Conservation (phyloP, 2,888 invertebrate species). For the Nudaria mundana region DNA sequence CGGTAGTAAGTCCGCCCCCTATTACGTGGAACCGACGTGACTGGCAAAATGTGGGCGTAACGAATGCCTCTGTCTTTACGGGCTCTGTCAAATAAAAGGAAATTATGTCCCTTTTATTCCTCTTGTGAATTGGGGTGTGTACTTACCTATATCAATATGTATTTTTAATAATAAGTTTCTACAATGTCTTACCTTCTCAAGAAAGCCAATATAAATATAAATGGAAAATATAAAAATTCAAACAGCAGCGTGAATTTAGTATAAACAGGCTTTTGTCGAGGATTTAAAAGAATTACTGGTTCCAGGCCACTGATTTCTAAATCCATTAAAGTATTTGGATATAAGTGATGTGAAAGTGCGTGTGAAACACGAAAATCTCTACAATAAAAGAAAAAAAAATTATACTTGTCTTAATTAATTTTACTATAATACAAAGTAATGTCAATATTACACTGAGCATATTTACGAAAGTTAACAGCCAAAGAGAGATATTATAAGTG, state of each 20-base stretch:
- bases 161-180: too few species aligned
- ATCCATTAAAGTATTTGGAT: slow-evolving; percentile 89
- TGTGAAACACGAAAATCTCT: slow-evolving; percentile 90
- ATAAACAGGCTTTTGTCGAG: slow-evolving; percentile 71
- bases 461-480: too few species aligned
- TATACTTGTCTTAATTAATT: not conserved
- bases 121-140: too few species aligned
- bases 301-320: slow-evolving; percentile 86
- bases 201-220: slow-evolving; percentile 57
- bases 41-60: too few species aligned
- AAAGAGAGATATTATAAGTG: too few species aligned
- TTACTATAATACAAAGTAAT: not conserved
- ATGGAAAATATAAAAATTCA: slow-evolving; percentile 59
- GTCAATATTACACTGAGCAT: not conserved
- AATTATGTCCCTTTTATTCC: too few species aligned
- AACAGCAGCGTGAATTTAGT: slow-evolving; percentile 75
- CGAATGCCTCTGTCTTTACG: too few species aligned
- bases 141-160: too few species aligned
- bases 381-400: slow-evolving; percentile 31
- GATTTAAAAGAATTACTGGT: slow-evolving; percentile 85
- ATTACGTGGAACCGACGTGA: too few species aligned
- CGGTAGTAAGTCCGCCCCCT: too few species aligned
- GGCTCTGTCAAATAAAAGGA: too few species aligned
- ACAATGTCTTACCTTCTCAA: slow-evolving; percentile 59
- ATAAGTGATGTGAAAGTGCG: slow-evolving; percentile 89